Base-by-base conservation (phyloP, 2,797 vertebrate genomes). In the Lates japonicus region DNA sequence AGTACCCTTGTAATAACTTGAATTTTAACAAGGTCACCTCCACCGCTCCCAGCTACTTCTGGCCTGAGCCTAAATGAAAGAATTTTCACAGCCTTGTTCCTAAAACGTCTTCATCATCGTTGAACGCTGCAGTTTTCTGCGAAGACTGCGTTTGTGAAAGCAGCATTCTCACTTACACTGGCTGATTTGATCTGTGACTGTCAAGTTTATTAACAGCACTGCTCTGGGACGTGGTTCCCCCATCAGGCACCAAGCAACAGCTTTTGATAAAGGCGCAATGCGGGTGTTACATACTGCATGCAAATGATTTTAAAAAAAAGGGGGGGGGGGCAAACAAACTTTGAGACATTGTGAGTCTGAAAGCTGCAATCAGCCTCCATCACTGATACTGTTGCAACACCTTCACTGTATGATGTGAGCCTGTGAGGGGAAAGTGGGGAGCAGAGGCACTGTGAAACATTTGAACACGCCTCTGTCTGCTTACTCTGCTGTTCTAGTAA, bases 251-350 rank as follows among this genome's bases (percentile, higher is more conserved):
- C 82, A 91, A 88, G 77, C 84, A 82, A 82, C 88, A 88, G 83
- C 83, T 89, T 80, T 55, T 74, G 75, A 83, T 66, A 42, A 74
- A 84, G 78, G 82, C 11, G 57, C 60, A 82, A 78, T 83, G 88
- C 61, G 67, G 78, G 83, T 88, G 91, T 88, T 80, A 81, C 72
- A 76, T 68, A 64, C 78, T 74, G 80, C 72, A 88, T 85, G 82
- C 78, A 88, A 85, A 92, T 87, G 52, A 87, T 66, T 81, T 63
- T 35, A 65, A 70, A 39, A n/a, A n/a, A 49, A 11, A 2, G 44
- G 22, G 2, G 31, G n/a, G 7, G 3, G 17, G 25, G 14, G 76
- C 39, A 78, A 71, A 79, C 31, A 87, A 80, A 85, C 77, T 78
- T 74, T 71, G 37, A 87, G 69, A 73, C 71, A 75, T 29, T 73